These are phyloP conservation scores for Calephelis perditalis DNA, from an alignment of 2,888 invertebrate species.

Conservation along the genomic window DNA sequence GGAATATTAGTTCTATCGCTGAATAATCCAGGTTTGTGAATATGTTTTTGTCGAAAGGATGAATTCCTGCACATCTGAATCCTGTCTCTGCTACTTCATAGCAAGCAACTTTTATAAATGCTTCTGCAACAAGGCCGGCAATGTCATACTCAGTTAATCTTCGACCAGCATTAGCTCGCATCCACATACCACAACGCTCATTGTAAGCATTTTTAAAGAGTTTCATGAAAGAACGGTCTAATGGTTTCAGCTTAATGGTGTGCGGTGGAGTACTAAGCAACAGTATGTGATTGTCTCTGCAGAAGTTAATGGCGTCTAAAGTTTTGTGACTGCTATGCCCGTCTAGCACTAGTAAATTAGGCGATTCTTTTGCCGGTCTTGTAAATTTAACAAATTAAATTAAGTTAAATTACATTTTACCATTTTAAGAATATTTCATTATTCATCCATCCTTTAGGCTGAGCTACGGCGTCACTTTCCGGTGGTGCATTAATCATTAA, in stretches of 20 bases:
- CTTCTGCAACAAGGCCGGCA: background rate
- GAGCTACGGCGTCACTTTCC: background rate
- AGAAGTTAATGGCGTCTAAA: background rate
- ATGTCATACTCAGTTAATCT: background rate
- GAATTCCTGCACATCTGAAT: background rate
- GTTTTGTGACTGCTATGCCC: background rate
- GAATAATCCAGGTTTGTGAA: background rate
- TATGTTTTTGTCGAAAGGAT: background rate
- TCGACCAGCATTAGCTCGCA: background rate
- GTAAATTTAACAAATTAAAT: background rate
- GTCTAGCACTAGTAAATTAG: background rate
- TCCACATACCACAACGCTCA: background rate
- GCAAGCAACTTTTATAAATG: background rate
- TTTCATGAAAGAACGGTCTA: background rate
- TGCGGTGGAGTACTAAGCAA: background rate
- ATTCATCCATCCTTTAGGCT: constrained; percentile 5
- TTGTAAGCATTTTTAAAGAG: background rate
- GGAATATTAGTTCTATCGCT: background rate
- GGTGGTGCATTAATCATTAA: background rate
- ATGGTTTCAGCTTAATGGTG: background rate
- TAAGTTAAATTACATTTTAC: background rate
- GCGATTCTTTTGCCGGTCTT: background rate
- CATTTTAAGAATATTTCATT: background rate
- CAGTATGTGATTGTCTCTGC: background rate
- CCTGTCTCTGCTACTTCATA: background rate